Evolutionary conservation across 2,888 invertebrate species (phyloP).

Genomic region (Eristalinus sepulchralis): DNA sequence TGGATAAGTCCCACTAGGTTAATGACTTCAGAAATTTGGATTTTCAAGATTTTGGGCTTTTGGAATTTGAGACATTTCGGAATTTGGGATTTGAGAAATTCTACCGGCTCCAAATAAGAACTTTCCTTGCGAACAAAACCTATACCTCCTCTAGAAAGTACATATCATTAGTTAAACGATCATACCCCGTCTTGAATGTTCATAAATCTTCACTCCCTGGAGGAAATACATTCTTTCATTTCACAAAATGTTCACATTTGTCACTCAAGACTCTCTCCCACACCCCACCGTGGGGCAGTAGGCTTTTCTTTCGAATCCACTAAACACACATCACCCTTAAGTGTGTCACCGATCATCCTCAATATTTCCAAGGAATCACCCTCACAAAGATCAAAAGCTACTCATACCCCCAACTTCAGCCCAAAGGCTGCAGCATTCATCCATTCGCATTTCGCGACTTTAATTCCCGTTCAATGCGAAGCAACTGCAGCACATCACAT

Average conservation of each 20-base stretch:
- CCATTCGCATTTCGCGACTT: conserved; percentile 40
- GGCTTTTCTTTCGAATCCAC: background rate
- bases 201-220: too few relatives aligned
- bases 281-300: background rate
- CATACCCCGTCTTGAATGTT: too few relatives aligned
- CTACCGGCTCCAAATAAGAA: too few relatives aligned
- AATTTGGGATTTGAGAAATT: too few relatives aligned
- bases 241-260: background rate
- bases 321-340: conserved; percentile 8
- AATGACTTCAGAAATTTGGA: too few relatives aligned
- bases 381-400: conserved; percentile 18
- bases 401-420: conserved; percentile 13
- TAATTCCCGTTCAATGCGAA: conserved; percentile 10
- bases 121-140: too few relatives aligned
- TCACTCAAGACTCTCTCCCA: background rate
- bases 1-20: too few relatives aligned
- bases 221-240: background rate
- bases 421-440: conserved; percentile 8
- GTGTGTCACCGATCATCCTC: conserved; percentile 19
- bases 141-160: too few relatives aligned
- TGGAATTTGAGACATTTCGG: too few relatives aligned
- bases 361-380: conserved; percentile 12
- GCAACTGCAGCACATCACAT: background rate
- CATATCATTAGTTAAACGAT: too few relatives aligned
- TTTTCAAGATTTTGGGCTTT: too few relatives aligned